Percentiles rank a stretch among this genome's conserved stretches.
Conservation (phyloP, 2,888 invertebrate species). For the Pristionchus japonicus region DNA sequence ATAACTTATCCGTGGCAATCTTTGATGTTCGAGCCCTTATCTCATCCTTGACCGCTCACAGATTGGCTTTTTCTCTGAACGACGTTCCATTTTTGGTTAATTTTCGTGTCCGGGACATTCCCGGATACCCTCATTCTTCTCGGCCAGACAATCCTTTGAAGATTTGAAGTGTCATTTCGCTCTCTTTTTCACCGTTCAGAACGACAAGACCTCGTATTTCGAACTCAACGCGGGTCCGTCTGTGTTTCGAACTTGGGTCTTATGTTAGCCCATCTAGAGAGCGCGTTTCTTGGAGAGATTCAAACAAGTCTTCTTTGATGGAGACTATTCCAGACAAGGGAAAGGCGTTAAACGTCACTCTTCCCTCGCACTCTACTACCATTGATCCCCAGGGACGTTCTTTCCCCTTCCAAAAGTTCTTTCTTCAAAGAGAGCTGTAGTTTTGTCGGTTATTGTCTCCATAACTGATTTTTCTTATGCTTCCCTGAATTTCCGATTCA, state of each 20-base stretch:
- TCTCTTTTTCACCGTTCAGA: too few species aligned
- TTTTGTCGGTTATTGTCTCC: too few species aligned
- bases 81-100: not conserved
- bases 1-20: not conserved
- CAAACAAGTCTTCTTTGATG: not conserved
- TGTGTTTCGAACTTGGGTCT: too few species aligned
- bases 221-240: too few species aligned
- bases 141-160: not conserved
- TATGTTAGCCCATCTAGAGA: not conserved
- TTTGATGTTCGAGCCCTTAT: not conserved
- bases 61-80: not conserved
- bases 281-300: not conserved
- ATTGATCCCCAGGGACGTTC: not conserved
- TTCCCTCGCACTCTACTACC: not conserved
- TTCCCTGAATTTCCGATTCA: not conserved
- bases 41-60: not conserved
- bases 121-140: not conserved
- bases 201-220: too few species aligned
- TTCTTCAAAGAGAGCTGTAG: not conserved
- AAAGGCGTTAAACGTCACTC: not conserved
- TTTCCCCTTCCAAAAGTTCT: not conserved
- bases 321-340: not conserved
- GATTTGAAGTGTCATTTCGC: too few species aligned
- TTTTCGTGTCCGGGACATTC: not conserved
- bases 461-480: too few species aligned